A percentile compares a stretch with the other conserved stretches of the same genome.
Evolutionary conservation across 2,797 vertebrate genomes (phyloP).

Genomic region (Sarcoramphus papa): DNA sequence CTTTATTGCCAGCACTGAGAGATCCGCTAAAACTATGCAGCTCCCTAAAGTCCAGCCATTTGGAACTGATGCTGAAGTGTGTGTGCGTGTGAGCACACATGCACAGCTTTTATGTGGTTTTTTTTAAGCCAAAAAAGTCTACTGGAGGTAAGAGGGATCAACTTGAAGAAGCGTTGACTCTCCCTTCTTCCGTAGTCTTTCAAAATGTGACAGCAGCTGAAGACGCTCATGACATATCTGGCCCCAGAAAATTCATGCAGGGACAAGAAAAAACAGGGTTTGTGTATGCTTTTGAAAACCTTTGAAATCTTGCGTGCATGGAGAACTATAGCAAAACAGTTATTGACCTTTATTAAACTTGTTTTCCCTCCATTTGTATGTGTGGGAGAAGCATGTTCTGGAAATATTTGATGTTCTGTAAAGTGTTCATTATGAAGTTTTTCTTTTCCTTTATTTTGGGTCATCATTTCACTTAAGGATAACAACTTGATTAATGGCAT

Average conservation of each 20-base stretch:
- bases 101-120: background rate
- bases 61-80: background rate
- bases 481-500: background rate
- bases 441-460: background rate
- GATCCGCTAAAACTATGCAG: background rate
- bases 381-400: background rate
- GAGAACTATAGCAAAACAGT: background rate
- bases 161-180: background rate
- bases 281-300: background rate
- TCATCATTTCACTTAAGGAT: background rate
- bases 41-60: background rate
- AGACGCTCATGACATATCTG: background rate
- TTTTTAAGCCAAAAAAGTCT: background rate
- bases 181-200: background rate
- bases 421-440: background rate
- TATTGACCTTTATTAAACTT: background rate
- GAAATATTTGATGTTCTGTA: background rate
- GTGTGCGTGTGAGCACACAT: background rate
- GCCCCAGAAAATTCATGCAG: background rate
- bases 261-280: background rate
- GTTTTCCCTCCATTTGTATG: background rate
- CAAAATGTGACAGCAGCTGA: background rate
- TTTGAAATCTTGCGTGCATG: background rate
- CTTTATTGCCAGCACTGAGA: background rate
- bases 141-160: background rate